phyloP scores from a whole-genome alignment of 2,113 vertebrate genomes.

The Micronisus gabar region DNA sequence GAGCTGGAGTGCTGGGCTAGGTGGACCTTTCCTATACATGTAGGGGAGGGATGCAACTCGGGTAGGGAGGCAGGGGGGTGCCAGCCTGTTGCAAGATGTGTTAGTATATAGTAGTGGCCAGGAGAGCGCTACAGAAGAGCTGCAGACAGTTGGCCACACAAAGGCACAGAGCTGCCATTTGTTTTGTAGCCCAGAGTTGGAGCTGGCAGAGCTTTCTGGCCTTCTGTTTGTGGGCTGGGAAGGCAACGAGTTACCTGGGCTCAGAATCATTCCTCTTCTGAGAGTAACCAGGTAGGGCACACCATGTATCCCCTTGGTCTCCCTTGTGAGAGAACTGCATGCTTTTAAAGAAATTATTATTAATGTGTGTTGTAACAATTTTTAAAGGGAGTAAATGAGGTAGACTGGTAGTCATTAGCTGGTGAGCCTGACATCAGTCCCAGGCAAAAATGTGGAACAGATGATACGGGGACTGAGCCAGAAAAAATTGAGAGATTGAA shows the following conservation, averaged over 20 bases:
- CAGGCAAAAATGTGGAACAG: constrained; percentile 16
- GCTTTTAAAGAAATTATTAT: background rate
- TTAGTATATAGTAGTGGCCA: rapidly evolving
- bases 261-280: background rate
- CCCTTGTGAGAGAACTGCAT: background rate
- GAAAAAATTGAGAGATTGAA: background rate
- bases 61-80: background rate
- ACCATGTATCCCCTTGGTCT: background rate
- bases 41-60: background rate
- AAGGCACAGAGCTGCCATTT: background rate
- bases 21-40: rapidly evolving
- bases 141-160: background rate
- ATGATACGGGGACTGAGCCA: background rate
- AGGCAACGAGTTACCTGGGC: background rate
- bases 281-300: background rate
- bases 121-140: background rate
- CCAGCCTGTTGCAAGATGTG: background rate
- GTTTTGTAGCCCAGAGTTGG: background rate
- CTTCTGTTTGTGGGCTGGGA: background rate
- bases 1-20: background rate
- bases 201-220: background rate
- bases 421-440: background rate
- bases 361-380: background rate
- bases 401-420: background rate
- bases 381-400: background rate